These are phyloP conservation scores for Heliothis subflexa DNA, from an alignment of 1,140 invertebrate species.

Conservation along the genomic window DNA sequence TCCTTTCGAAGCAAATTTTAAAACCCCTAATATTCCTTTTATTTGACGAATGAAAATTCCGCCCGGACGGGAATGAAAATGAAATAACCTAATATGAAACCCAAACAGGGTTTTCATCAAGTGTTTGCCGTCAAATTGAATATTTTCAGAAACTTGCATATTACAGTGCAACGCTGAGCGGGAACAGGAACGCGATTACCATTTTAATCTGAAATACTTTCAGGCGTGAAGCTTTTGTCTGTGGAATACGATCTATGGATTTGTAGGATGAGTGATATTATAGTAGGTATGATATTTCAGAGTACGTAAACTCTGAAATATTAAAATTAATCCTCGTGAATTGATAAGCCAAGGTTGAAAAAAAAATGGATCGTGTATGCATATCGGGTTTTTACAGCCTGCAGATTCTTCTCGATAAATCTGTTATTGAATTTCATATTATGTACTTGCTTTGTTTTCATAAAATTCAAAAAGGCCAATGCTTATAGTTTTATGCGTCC, in stretches of 20 bases:
- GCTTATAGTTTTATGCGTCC: too few species aligned
- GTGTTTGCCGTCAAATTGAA: background rate
- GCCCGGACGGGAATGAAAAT: too few species aligned
- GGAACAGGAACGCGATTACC: background rate
- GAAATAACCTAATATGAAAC: background rate
- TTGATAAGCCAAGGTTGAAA: too few species aligned
- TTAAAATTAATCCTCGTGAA: too few species aligned
- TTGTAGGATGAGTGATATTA: background rate
- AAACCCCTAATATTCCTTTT: background rate
- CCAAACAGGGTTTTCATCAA: background rate
- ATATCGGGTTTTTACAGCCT: too few species aligned
- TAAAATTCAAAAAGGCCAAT: too few species aligned
- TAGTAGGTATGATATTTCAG: background rate
- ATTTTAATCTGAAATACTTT: constrained; percentile 24
- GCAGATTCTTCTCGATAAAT: too few species aligned
- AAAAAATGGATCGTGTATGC: too few species aligned
- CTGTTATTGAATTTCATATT: too few species aligned
- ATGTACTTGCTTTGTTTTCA: too few species aligned
- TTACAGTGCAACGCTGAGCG: background rate
- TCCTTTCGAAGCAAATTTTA: background rate
- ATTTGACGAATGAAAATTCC: background rate
- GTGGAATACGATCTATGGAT: background rate
- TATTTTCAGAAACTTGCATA: constrained; percentile 1
- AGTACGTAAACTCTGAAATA: too few species aligned
- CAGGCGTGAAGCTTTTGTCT: background rate